Percentiles rank a stretch among this genome's conserved stretches.
Evolutionary conservation across 1,140 invertebrate genomes (phyloP).

Genomic region (Helicoverpa zea): DNA sequence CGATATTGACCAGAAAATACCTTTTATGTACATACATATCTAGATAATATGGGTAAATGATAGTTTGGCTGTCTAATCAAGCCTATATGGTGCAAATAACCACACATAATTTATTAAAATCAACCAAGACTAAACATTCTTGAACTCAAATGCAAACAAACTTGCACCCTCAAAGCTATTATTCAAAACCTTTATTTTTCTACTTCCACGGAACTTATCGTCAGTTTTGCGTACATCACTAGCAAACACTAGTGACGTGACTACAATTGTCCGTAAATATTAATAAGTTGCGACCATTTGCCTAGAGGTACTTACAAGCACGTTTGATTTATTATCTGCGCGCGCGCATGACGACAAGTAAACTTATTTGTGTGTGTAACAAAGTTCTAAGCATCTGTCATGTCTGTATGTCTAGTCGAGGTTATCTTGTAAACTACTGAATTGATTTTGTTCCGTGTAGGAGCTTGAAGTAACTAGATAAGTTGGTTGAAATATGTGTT

Average conservation of each 20-base stretch:
- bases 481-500: too few species aligned
- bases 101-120: too few species aligned
- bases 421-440: not conserved
- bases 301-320: constrained; percentile 1
- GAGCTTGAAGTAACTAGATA: too few species aligned
- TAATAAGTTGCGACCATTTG: constrained; percentile 35
- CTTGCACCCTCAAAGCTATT: too few species aligned
- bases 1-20: too few species aligned
- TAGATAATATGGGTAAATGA: too few species aligned
- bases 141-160: too few species aligned
- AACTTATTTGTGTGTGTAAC: constrained; percentile 23
- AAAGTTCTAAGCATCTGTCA: constrained; percentile 23
- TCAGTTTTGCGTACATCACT: not conserved
- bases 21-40: too few species aligned
- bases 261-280: constrained; percentile 36
- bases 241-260: constrained; percentile 10
- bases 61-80: too few species aligned
- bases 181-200: not conserved
- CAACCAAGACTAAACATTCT: too few species aligned
- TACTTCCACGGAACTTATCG: not conserved
- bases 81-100: too few species aligned
- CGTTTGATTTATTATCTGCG: constrained; percentile 12
- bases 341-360: constrained; percentile 22
- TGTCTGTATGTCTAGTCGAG: not conserved
- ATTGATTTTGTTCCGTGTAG: not conserved